phyloP scores from a whole-genome alignment of 2,888 invertebrate genomes.

The Sepiola atlantica region DNA sequence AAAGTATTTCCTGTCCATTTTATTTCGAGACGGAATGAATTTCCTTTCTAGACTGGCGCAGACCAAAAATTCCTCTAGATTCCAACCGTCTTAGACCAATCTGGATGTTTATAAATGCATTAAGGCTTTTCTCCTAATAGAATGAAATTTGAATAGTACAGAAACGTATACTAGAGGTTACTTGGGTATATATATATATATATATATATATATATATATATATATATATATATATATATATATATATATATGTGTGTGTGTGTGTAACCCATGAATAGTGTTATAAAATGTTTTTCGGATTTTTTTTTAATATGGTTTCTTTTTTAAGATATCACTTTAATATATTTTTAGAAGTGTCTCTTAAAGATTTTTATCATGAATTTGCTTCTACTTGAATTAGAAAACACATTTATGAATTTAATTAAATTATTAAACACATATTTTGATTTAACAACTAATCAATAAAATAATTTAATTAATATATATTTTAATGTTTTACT shows the following conservation, averaged over 20 bases:
- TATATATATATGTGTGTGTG: not conserved
- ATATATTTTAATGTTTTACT: no score
- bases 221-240: not conserved
- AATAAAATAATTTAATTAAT: no score
- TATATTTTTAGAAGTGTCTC: no score
- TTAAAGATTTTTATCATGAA: no score
- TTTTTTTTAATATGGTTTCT: no score
- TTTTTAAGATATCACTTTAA: no score
- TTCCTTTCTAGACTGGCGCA: not conserved
- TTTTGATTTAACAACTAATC: no score
- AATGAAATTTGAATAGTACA: not conserved
- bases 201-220: not conserved
- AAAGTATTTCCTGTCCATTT: no score
- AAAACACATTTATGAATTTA: no score
- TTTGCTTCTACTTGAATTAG: no score
- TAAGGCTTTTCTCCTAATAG: not conserved
- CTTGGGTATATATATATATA: not conserved
- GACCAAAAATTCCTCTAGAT: not conserved
- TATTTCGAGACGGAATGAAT: not conserved
- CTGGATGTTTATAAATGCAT: not conserved
- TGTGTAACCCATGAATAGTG: not conserved
- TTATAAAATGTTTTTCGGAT: no score
- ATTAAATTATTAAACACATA: no score
- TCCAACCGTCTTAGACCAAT: not conserved
- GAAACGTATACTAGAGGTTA: not conserved